Conservation (phyloP, 2,888 invertebrate genomes). For the Brachynemurus nebulosus region DNA sequence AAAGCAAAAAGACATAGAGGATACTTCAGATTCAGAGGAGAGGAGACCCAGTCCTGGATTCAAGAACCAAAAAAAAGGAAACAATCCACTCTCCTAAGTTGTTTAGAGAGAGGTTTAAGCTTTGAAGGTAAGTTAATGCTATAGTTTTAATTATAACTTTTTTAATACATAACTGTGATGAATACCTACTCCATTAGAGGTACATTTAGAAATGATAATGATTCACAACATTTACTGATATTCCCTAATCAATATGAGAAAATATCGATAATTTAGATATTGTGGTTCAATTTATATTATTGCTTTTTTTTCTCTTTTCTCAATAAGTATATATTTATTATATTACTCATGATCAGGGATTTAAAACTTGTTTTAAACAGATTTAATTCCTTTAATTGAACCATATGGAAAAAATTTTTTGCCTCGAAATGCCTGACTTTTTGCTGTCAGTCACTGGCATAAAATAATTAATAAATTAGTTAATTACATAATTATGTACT, state of each 20-base stretch:
- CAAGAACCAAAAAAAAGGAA: constrained; percentile 13
- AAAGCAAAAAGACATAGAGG: constrained; percentile 11
- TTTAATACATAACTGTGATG: constrained; percentile 8
- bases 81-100: constrained; percentile 15
- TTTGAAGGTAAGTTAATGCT: constrained; percentile 16
- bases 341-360: constrained; percentile 11
- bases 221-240: not conserved
- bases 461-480: too few relatives aligned
- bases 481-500: too few relatives aligned
- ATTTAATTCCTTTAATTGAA: too few relatives aligned
- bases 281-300: constrained; percentile 12
- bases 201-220: not conserved
- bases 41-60: constrained; percentile 14
- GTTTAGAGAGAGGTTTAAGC: constrained; percentile 19
- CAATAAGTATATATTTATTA: constrained; percentile 12
- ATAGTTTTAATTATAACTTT: too few relatives aligned
- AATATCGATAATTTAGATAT: constrained; percentile 12
- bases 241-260: not conserved
- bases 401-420: too few relatives aligned
- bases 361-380: too few relatives aligned
- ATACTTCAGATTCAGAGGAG: constrained; percentile 9
- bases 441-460: too few relatives aligned
- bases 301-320: constrained; percentile 13
- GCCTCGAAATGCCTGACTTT: too few relatives aligned
- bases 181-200: not conserved